Evolutionary conservation across 2,113 vertebrate species (phyloP).

Genomic region (Ia io): DNA sequence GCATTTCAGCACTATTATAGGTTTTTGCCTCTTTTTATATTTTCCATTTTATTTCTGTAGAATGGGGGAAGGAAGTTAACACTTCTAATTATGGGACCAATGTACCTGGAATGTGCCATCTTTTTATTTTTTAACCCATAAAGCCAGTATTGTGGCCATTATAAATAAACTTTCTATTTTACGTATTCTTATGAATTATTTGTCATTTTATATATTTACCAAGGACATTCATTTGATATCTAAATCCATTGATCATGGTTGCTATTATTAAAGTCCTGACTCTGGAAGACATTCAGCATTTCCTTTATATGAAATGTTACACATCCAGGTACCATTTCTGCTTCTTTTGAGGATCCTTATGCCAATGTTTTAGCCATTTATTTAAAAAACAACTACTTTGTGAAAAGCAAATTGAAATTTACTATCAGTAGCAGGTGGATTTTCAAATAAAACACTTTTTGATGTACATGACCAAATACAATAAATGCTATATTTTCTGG

Average conservation of each 20-base stretch:
- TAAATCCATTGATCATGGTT: background rate
- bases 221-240: background rate
- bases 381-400: background rate
- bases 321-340: background rate
- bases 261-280: background rate
- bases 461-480: background rate
- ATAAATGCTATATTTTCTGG: background rate
- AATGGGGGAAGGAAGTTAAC: background rate
- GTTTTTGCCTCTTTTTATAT: background rate
- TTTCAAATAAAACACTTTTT: slow-evolving; percentile 22
- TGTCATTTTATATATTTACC: background rate
- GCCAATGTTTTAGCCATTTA: background rate
- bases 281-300: background rate
- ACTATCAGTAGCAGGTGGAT: background rate
- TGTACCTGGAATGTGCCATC: background rate
- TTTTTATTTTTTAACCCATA: background rate
- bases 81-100: background rate
- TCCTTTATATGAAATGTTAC: background rate
- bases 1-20: background rate
- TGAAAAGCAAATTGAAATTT: background rate
- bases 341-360: background rate
- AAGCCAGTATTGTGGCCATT: background rate
- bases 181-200: background rate
- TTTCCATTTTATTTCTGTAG: background rate
- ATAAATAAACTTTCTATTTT: background rate